These are phyloP conservation scores for Lophochroa leadbeateri DNA, from an alignment of 2,113 vertebrate species.

Conservation along the genomic window DNA sequence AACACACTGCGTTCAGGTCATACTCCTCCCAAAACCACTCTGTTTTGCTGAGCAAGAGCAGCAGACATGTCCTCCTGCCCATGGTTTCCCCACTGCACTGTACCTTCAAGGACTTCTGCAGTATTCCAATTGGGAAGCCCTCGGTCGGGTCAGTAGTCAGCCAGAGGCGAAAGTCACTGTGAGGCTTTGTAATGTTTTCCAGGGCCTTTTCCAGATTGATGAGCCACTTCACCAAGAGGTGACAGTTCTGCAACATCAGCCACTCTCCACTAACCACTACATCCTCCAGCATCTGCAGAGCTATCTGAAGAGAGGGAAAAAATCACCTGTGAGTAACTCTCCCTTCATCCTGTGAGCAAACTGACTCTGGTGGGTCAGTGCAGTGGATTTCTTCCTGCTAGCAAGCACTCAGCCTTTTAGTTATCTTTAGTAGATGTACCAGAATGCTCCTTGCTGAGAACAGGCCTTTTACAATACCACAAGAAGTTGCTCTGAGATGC, in stretches of 20 bases:
- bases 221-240: slow-evolving; percentile 92
- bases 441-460: background rate
- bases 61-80: background rate
- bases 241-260: slow-evolving; percentile 97
- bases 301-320: slow-evolving; percentile 73
- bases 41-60: background rate
- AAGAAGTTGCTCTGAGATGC: background rate
- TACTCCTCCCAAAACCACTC: background rate
- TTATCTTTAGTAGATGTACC: background rate
- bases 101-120: slow-evolving; percentile 95
- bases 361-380: background rate
- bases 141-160: slow-evolving; percentile 91
- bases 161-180: slow-evolving; percentile 93
- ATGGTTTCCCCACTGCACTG: background rate
- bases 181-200: slow-evolving; percentile 85
- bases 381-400: background rate
- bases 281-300: slow-evolving; percentile 86
- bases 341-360: background rate
- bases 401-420: background rate
- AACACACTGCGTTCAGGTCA: background rate
- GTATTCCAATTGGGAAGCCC: slow-evolving; percentile 91
- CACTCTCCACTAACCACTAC: slow-evolving; percentile 84
- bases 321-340: background rate
- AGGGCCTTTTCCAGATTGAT: slow-evolving; percentile 89
- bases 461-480: background rate